Base-by-base conservation (phyloP, 2,888 invertebrate species). In the Gymnosoma rotundatum region DNA sequence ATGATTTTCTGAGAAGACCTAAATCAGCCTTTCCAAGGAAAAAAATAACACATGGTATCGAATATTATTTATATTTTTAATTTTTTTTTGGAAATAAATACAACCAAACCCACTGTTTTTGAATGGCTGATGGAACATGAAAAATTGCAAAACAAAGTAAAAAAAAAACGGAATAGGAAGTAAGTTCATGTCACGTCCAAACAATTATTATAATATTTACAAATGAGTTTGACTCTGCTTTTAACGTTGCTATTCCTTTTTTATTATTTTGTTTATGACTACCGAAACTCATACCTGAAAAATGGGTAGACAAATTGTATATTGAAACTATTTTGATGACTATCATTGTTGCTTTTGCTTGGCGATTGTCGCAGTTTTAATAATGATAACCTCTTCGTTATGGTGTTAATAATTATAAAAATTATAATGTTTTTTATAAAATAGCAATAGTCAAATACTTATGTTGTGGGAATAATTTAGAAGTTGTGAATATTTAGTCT, bases 131-230 rank as follows among this genome's bases (percentile, higher is more conserved):
- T 8, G 20, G 21, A 79, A 67, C 60, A 73, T 60, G 38, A 48
- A 72, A 64, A 81, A 74, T 74, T 56, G 50, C 18, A 25, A 54
- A 70, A 64, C 58, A 67, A 20, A 54, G 1, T 54, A 54, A 54
- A 10, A 48, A 52, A 36, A 32, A 12, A 32, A 32, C 42, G 12
- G 45, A 50, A 61, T 50, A 60, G 75, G 45, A 76, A 82, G 74
- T 70, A 69, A 74, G 64, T 84, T 81, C 70, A 18, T 81, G 78
- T 84, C 81, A 81, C 84, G 84, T 84, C 36, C 78, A 60, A 54
- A 42, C 66, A 81, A 84, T 84, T 84, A 81, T 84, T 78, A 64
- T 74, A 81, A 81, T 81, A 74, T 84, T 74, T 64, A 56, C 66
- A 84, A 84, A 81, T 81, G 78, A 84, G 78, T 84, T 81, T 81